Conservation (phyloP, 2,797 vertebrate species). For the Pantherophis vulpinus region DNA sequence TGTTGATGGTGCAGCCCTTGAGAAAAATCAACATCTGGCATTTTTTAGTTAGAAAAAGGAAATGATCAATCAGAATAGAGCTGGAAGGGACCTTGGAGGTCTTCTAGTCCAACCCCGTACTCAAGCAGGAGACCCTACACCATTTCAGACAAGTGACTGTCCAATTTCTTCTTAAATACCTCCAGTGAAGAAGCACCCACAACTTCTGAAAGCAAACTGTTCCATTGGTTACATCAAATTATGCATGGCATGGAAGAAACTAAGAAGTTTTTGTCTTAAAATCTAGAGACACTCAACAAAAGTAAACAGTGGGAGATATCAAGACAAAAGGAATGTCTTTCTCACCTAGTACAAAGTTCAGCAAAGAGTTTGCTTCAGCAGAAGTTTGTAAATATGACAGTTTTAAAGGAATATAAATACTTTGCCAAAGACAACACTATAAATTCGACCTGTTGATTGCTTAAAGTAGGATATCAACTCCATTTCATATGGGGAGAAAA, state of each 20-base stretch:
- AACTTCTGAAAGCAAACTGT: no score
- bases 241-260: background rate
- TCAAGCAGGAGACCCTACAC: no score
- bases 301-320: background rate
- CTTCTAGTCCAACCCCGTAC: no score
- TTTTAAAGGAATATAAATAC: background rate
- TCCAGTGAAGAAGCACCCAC: no score
- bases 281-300: background rate
- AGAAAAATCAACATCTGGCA: background rate
- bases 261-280: background rate
- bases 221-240: background rate
- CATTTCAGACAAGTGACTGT: no score
- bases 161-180: no score
- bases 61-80: background rate
- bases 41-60: background rate
- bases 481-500: background rate
- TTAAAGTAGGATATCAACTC: background rate
- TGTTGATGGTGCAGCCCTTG: background rate
- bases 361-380: background rate
- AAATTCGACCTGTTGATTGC: background rate
- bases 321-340: background rate
- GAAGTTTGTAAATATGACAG: background rate
- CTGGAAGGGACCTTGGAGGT: no score
- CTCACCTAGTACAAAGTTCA: background rate
- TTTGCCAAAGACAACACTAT: background rate